Evolutionary conservation across 2,797 vertebrate species (phyloP).

Genomic region (Calcarius lapponicus): DNA sequence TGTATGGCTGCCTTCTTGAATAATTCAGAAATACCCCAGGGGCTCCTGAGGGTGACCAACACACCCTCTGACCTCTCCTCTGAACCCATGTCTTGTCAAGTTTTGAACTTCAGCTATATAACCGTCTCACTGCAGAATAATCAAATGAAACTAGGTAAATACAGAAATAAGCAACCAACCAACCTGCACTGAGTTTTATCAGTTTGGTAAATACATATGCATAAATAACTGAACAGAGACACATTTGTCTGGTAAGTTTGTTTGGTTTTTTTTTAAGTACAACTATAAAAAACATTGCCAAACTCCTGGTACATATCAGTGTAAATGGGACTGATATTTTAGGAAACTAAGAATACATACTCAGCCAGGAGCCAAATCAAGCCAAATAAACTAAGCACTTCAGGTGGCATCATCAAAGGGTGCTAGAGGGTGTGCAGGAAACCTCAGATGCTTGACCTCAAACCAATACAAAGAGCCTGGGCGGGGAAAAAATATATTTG

Average conservation of each 20-base stretch:
- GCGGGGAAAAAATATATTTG: not conserved
- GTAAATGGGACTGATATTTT: not conserved
- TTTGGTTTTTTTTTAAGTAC: not conserved
- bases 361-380: not conserved
- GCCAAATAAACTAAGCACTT: not conserved
- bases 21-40: not conserved
- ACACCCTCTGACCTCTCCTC: not conserved
- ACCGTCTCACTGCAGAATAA: not conserved
- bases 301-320: not conserved
- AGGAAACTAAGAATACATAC: not conserved
- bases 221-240: not conserved
- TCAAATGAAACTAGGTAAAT: not conserved
- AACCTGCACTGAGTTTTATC: not conserved
- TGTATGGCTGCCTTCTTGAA: fast-evolving
- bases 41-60: not conserved
- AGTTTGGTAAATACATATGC: not conserved
- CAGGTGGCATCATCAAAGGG: not conserved
- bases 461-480: not conserved
- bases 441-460: not conserved
- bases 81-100: not conserved
- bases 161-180: not conserved
- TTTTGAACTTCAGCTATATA: not conserved
- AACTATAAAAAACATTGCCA: not conserved
- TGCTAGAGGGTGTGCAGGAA: not conserved
- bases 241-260: not conserved